Evolutionary conservation across 2,797 vertebrate genomes (phyloP).

Genomic region (Cirrhinus molitorella): DNA sequence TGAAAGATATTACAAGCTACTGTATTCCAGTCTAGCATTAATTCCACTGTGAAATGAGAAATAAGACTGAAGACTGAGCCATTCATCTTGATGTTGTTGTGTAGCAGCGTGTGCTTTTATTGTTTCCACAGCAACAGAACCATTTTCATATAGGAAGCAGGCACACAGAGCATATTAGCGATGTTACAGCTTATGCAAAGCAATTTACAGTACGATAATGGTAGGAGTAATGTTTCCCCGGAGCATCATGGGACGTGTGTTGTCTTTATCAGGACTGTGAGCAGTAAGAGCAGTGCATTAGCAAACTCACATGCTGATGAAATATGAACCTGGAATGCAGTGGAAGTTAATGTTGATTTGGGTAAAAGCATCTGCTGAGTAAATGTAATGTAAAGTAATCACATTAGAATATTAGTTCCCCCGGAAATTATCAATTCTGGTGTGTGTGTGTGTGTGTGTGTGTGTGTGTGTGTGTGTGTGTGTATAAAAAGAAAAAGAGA

Average conservation of each 20-base stretch:
- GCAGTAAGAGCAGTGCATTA: background rate
- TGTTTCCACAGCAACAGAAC: conserved; percentile 1
- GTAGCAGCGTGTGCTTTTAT: background rate
- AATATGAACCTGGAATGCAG: background rate
- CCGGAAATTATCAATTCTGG: no score
- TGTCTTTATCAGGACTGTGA: background rate
- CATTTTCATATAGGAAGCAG: background rate
- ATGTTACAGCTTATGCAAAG: background rate
- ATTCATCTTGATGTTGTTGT: conserved; percentile 23
- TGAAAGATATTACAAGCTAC: conserved; percentile 20
- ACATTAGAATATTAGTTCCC: background rate
- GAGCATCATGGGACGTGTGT: background rate
- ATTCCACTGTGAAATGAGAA: conserved; percentile 8
- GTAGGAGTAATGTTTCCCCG: background rate
- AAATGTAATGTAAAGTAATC: background rate
- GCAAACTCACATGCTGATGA: background rate
- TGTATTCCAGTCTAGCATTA: conserved; percentile 16
- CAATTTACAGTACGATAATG: conserved; percentile 3
- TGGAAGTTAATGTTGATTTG: background rate
- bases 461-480: no score
- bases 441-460: no score
- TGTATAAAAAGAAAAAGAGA: no score
- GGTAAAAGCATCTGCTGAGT: background rate
- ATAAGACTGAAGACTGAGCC: background rate
- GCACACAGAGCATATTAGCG: background rate